Base-by-base conservation (phyloP, 2,797 vertebrate genomes). In the Lacerta bilineata region DNA sequence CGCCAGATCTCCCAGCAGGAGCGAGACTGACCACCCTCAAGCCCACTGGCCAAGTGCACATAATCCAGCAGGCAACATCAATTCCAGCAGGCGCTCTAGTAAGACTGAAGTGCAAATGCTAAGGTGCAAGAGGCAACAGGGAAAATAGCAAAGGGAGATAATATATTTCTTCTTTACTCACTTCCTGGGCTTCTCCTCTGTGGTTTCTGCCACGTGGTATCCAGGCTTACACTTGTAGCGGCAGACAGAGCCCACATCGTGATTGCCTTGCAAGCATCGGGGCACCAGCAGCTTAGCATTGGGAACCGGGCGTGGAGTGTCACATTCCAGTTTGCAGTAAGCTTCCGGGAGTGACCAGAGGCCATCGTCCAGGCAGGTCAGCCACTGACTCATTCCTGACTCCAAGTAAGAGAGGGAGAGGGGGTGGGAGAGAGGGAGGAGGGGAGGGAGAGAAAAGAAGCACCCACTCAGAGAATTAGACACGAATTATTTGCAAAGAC, bases 331-430 rank as follows among this genome's bases (percentile, higher is more conserved):
- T 95, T 99, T 99, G 96, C 99, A 99, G 95, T 98, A 99, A 75
- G 98, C 98, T 94, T 99, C 98, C 0, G 99, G 99, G 84, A 99
- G 98, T 0, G 98, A 99, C 99, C 99, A 99, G 81, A 99, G 96
- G 4, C 98, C 98, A 0, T 99, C 98, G 87, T 98, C 98, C 93
- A 98, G 95, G 95, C 99, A 99, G 83, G 96, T 97, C 95, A 99
- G 91, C 96, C 97, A 97, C 43, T 98, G 97, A 91, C 96, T 99
- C 94, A 96, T 95, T 87, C 99, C 99, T 99, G 91, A 74, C 0
- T 91, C 94, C 94, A 72, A 84, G 82, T 94, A 87, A 94, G 72
- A 96, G 88, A 94, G 72, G 96, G 89, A 94, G 91, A 71, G 8
- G 36, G 36, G 33, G 36, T 18, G 71, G 18, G 46, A 3, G 33